Base-by-base conservation (phyloP, 2,797 vertebrate genomes). In the Myotis myotis region DNA sequence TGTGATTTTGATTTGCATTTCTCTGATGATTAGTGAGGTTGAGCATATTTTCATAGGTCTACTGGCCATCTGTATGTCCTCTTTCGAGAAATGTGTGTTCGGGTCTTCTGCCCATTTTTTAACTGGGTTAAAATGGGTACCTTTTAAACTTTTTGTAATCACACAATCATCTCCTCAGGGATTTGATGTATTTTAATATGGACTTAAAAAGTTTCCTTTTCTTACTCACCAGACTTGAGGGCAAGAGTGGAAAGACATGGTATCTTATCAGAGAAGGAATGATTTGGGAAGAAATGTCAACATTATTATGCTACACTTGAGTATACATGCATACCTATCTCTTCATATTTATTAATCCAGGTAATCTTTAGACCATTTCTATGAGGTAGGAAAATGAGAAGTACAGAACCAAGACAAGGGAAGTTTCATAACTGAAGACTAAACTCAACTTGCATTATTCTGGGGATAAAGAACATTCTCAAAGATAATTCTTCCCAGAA, bases 61-160 rank as follows among this genome's bases (percentile, higher is more conserved):
- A 47, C 12, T 47, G 12, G 47, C 47, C 47, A 47, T 47, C 47
- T 47, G 47, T 47, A 47, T 47, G 47, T 47, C 11, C 47, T 47
- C 47, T 47, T 47, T 47, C 47, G 47, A 47, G 47, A 47, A 13
- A 47, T 47, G 47, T 47, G 12, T 47, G 47, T 47, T 47, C 3
- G 13, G 0, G 47, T 47, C 47, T 47, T 47, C 47, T 47, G 11
- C 47, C 47, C 47, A 47, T 47, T 47, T 47, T 47, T 47, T 47
- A 47, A 47, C 12, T 47, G 11, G 47, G 70, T 44, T n/a, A 57
- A 41, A 84, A 94, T 30, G 51, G 72, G 41, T 72, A 66, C 15
- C 23, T 92, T 94, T 93, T 83, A 74, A 85, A 30, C 81, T 10
- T 89, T 83, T 71, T 51, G 16, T 78, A 78, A 79, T 89, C 47